Base-by-base conservation (phyloP, 2,888 invertebrate species). In the Athalia circularis region DNA sequence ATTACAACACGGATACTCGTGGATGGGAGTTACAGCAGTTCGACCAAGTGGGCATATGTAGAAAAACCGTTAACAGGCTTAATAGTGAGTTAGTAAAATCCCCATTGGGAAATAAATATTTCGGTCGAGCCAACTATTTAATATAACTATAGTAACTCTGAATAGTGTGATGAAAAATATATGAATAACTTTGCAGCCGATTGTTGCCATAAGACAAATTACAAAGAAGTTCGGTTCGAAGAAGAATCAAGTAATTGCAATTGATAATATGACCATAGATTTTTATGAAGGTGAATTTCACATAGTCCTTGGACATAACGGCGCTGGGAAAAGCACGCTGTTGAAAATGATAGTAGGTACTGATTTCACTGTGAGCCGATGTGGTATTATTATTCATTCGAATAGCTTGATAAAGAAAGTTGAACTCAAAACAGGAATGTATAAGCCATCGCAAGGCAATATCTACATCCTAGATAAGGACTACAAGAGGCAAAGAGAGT, bases 11-110 rank as follows among this genome's bases (percentile, higher is more conserved):
- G 45, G 8, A 13, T 70, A 7, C 8, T 52, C 29, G 45, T 45
- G 5, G 70, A 13, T 47, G 47, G 8, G 4, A 47, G 52, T 75
- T 15, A 50, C 61, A 62, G 50, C 3, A 50, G 74, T n/a, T 62
- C 62, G 29, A 84, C 83, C 7, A 84, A 84, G 65, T 83, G 84
- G 84, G 81, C 82, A 4, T 80, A 82, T 8, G 83, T 83, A 6
- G 84, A 84, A 6, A 64, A 74, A n/a, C 77, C 79, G 0, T 15
- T 62, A 15, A 47, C n/a, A 6, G 50, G 62, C 6, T 15, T 50
- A n/a, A 48, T 50, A n/a, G 74, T 75, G 48, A 61, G 72, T 61
- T 7, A 13, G 54, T 61, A n/a, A 29, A 54, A 3, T n/a, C 54
- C 29, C 48, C 67, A 67, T 45, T 65, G 0, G 29, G 6, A 7